A percentile compares a stretch with the other conserved stretches of the same genome.
Evolutionary conservation across 2,113 vertebrate genomes (phyloP).

Genomic region (Corynorhinus townsendii): DNA sequence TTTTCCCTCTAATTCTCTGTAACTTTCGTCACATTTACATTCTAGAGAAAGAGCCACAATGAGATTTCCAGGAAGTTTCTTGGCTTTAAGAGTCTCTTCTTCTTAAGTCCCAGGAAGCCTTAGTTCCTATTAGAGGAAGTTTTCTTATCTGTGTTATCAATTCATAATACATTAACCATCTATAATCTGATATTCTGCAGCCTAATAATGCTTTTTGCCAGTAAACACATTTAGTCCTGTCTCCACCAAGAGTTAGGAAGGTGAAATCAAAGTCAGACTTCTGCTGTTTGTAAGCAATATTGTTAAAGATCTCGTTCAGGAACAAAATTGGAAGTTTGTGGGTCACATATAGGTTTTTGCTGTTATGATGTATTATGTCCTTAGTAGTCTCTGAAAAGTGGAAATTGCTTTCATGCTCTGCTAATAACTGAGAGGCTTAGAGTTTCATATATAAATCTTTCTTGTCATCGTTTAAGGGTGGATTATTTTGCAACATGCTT

Average conservation of each 20-base stretch:
- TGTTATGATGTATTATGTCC: background rate
- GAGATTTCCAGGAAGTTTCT: conserved; percentile 32
- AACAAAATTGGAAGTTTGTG: background rate
- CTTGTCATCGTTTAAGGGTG: background rate
- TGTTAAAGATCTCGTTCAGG: background rate
- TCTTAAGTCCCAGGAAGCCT: conserved; percentile 4
- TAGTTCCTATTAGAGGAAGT: background rate
- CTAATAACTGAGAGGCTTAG: background rate
- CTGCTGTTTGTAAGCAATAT: background rate
- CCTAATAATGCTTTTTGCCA: background rate
- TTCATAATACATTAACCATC: background rate
- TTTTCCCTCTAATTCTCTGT: background rate
- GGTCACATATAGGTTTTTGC: background rate
- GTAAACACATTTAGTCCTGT: background rate
- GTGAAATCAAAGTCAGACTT: background rate
- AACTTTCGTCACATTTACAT: background rate
- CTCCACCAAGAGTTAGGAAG: background rate
- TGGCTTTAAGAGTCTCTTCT: background rate
- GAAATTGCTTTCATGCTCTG: background rate
- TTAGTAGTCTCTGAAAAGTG: conserved; percentile 4
- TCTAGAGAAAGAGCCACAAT: background rate
- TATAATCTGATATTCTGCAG: background rate
- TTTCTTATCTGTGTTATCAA: background rate
- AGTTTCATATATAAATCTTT: conserved; percentile 8
- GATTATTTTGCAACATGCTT: background rate